Evolutionary conservation across 1,140 invertebrate species (phyloP).

Genomic region (Zaprionus ghesquierei): DNA sequence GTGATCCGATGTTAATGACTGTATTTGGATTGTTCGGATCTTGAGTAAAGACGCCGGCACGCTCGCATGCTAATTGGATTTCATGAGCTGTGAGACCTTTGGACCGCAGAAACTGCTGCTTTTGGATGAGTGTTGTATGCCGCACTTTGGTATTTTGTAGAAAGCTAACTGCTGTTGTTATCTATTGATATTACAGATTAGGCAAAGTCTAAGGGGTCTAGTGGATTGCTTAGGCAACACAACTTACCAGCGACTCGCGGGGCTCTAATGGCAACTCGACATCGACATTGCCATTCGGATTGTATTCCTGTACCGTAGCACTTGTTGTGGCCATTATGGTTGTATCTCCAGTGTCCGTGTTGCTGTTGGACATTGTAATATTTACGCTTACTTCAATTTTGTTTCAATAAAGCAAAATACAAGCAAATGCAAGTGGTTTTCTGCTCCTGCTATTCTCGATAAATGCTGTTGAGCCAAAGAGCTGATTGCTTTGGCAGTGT

Average conservation of each 20-base stretch:
- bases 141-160: conserved; percentile 92
- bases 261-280: conserved; percentile 43
- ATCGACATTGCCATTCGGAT: conserved; percentile 4
- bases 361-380: conserved; percentile 70
- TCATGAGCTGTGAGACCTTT: conserved; percentile 93
- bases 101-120: conserved; percentile 90
- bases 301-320: conserved; percentile 36
- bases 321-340: conserved; percentile 58
- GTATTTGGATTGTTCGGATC: conserved; percentile 75
- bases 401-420: conserved; percentile 28
- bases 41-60: conserved; percentile 83
- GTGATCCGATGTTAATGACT: conserved; percentile 77
- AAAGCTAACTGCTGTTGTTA: conserved; percentile 93
- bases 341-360: conserved; percentile 81
- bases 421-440: conserved; percentile 1
- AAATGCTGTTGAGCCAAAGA: not conserved
- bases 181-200: conserved; percentile 83
- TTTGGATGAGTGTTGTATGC: conserved; percentile 88
- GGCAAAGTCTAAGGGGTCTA: conserved; percentile 27
- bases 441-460: not conserved
- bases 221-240: not conserved
- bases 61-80: conserved; percentile 88
- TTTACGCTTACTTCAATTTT: conserved; percentile 78
- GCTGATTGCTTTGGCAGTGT: not conserved
- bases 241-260: conserved; percentile 72